Evolutionary conservation across 1,140 invertebrate genomes (phyloP).

Genomic region (Hydropsyche tenuis): DNA sequence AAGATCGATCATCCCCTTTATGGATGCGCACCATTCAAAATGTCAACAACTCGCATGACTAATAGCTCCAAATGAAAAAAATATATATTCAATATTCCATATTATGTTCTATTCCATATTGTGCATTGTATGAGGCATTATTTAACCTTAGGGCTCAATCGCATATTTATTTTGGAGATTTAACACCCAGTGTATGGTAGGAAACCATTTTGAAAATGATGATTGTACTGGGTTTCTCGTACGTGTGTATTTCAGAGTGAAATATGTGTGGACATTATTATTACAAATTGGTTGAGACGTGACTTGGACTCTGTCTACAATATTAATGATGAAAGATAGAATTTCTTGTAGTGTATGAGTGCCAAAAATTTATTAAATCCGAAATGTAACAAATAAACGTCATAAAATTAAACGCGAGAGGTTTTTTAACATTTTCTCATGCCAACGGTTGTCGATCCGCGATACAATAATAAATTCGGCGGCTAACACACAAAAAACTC

Average conservation of each 20-base stretch:
- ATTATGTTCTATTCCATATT: conserved; percentile 3
- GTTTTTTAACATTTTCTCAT: not conserved
- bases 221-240: too few relatives aligned
- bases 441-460: not conserved
- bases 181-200: not conserved
- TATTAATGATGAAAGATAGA: not conserved
- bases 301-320: not conserved
- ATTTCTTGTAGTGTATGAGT: too few relatives aligned
- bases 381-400: too few relatives aligned
- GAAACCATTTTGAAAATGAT: not conserved
- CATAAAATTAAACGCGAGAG: too few relatives aligned
- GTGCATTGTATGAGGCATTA: too few relatives aligned
- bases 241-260: too few relatives aligned
- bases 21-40: conserved; percentile 27
- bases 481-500: not conserved
- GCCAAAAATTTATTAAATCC: too few relatives aligned
- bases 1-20: conserved; percentile 36
- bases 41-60: conserved; percentile 44
- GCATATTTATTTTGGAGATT: conserved; percentile 10
- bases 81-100: not conserved
- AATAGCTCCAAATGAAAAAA: conserved; percentile 23
- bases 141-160: not conserved
- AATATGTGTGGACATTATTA: not conserved
- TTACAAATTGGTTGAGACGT: not conserved
- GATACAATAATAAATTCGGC: conserved; percentile 6